Conservation (phyloP, 2,888 invertebrate species). For the Trachelus tabidus region DNA sequence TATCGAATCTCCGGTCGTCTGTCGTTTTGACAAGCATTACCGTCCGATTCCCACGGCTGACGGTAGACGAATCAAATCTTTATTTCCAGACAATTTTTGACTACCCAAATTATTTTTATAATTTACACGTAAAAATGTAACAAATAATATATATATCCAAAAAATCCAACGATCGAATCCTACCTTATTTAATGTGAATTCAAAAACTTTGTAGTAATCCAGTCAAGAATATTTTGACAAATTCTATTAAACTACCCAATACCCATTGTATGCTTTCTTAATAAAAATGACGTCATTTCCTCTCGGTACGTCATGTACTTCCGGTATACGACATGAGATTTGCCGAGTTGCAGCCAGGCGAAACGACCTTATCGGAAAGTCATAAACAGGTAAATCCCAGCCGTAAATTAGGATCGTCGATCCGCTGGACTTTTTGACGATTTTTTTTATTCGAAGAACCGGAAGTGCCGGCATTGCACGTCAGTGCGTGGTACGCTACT, state of each 20-base stretch:
- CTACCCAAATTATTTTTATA: too few species aligned
- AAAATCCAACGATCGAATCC: too few species aligned
- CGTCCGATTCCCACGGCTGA: slow-evolving; percentile 1
- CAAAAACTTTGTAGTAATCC: too few species aligned
- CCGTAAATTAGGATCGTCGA: slow-evolving; percentile 65
- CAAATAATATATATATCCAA: too few species aligned
- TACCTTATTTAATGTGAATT: too few species aligned
- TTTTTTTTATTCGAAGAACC: too few species aligned
- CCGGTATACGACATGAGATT: slow-evolving; percentile 36
- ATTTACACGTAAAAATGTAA: too few species aligned
- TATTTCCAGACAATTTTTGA: too few species aligned
- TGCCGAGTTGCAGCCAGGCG: slow-evolving; percentile 37
- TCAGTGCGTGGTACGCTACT: too few species aligned
- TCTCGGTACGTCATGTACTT: background rate
- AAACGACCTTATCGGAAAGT: slow-evolving; percentile 63
- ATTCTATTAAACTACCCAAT: too few species aligned
- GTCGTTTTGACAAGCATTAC: slow-evolving; percentile 49
- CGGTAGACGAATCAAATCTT: background rate
- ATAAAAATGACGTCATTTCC: background rate
- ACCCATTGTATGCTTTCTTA: background rate
- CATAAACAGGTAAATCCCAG: slow-evolving; percentile 63
- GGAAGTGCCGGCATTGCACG: too few species aligned
- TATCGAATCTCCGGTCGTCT: slow-evolving; percentile 59
- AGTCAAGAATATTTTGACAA: too few species aligned
- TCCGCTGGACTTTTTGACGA: slow-evolving; percentile 49